A percentile compares a stretch with the other conserved stretches of the same genome.
These are phyloP conservation scores for Macroramphosus scolopax DNA, from an alignment of 2,797 vertebrate species.

Conservation along the genomic window DNA sequence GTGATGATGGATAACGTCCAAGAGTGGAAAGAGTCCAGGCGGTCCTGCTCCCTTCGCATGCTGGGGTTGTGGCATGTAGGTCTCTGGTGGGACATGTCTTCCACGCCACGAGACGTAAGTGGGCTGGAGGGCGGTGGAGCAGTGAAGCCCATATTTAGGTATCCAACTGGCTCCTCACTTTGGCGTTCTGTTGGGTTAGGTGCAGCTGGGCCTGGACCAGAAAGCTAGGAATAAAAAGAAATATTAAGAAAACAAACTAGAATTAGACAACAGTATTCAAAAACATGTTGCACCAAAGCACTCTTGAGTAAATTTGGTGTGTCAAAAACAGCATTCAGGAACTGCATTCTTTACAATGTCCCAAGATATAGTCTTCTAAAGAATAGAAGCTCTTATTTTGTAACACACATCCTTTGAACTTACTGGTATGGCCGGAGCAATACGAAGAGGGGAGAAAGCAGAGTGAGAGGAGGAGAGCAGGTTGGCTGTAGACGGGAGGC, in stretches of 20 bases:
- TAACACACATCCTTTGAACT: slow-evolving; percentile 9
- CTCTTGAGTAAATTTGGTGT: too few relatives aligned
- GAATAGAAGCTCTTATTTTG: too few relatives aligned
- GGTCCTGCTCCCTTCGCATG: slow-evolving; percentile 93
- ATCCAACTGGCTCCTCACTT: slow-evolving; percentile 79
- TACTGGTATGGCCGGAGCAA: slow-evolving; percentile 68
- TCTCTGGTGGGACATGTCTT: slow-evolving; percentile 84
- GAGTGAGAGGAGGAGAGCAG: slow-evolving; percentile 83
- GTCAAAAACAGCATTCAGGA: too few relatives aligned
- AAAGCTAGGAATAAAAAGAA: slow-evolving; percentile 41
- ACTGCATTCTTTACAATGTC: too few relatives aligned
- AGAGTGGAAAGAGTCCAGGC: slow-evolving; percentile 83
- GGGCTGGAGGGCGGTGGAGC: slow-evolving; percentile 82
- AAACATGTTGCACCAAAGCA: too few relatives aligned
- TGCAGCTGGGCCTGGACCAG: slow-evolving; percentile 59
- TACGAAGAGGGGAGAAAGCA: slow-evolving; percentile 83
- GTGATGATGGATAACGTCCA: slow-evolving; percentile 88
- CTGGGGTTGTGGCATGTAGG: slow-evolving; percentile 81
- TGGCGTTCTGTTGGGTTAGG: slow-evolving; percentile 56
- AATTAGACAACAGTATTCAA: too few relatives aligned
- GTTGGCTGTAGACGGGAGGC: slow-evolving; percentile 77
- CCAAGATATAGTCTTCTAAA: too few relatives aligned
- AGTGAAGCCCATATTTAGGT: slow-evolving; percentile 80
- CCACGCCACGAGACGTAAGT: slow-evolving; percentile 79
- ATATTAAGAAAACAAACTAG: neutral